Base-by-base conservation (phyloP, 2,797 vertebrate species). In the Morus bassanus region DNA sequence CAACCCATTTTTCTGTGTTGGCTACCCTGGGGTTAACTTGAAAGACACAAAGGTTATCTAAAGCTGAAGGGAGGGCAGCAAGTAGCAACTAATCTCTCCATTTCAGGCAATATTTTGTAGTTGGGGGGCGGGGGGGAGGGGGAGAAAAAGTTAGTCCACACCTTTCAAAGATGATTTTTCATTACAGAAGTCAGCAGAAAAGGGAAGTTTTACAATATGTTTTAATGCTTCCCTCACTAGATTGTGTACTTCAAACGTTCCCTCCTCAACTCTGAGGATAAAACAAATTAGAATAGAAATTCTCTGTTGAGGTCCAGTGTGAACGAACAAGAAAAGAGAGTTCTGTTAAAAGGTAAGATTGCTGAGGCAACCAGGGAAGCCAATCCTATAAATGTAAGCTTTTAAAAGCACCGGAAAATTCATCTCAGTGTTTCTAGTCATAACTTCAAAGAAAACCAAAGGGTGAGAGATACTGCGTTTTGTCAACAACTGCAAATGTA, bases 31-130 rank as follows among this genome's bases (percentile, higher is more conserved):
- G 43, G 51, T 89, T 97, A 93, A 88, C 16, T 59, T 85, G 24
- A 89, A 84, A 95, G 48, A 84, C 83, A 78, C 0, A 3, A 76
- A 33, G 28, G 45, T 95, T 96, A 96, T 88, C 86, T 81, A 48
- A 51, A 84, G 45, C 50, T 79, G 76, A 83, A 90, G 73, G 68
- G 67, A 96, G 30, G 85, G 54, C 51, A 91, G 41, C 39, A 45
- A 82, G 33, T 33, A 84, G 41, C 54, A 95, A 92, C 69, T 94
- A 77, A 96, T 91, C 89, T 95, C 91, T 70, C 76, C 31, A 68
- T 73, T 95, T 95, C 88, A 96, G 90, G 64, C 81, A 89, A 13
- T 48, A 63, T 45, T 91, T 77, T 82, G 57, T 10, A 74, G 43
- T 25, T 11, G 2, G n/a, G 30, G 25, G 33, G 13, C 6, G 22